Percentiles rank a stretch among this genome's conserved stretches.
Evolutionary conservation across 2,888 invertebrate species (phyloP).

Genomic region (Rhamphomyia laevipes): DNA sequence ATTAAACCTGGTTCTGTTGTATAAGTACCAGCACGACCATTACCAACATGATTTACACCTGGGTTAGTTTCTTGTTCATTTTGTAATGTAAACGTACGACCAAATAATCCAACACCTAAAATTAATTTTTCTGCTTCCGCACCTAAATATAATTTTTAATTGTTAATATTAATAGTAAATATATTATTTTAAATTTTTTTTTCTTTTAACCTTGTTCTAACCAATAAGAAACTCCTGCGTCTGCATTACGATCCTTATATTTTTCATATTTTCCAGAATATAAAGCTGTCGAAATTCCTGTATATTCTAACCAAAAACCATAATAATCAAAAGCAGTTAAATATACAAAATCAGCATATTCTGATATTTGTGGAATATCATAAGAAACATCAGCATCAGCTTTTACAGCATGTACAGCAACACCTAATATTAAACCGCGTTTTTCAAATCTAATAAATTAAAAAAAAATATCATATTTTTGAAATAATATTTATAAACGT

Average conservation of each 20-base stretch:
- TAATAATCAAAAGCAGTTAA: conserved; percentile 47
- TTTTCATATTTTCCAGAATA: conserved; percentile 22
- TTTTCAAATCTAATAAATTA: conserved; percentile 25
- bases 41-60: conserved; percentile 37
- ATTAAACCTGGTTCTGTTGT: conserved; percentile 39
- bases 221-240: neutral
- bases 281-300: conserved; percentile 42
- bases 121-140: conserved; percentile 29
- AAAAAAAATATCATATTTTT: neutral
- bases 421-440: conserved; percentile 36
- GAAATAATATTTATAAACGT: neutral
- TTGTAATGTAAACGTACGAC: conserved; percentile 33
- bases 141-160: no score
- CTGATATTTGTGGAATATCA: conserved; percentile 37
- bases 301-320: conserved; percentile 39
- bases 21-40: conserved; percentile 39
- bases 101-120: conserved; percentile 35
- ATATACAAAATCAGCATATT: conserved; percentile 41
- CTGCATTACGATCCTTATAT: conserved; percentile 31
- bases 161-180: no score
- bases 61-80: conserved; percentile 29
- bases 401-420: conserved; percentile 42
- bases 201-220: conserved; percentile 19
- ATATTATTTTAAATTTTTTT: no score
- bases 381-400: conserved; percentile 39